Percentiles rank a stretch among this genome's conserved stretches.
Conservation (phyloP, 2,888 invertebrate genomes). For the Pemphredon lugubris region DNA sequence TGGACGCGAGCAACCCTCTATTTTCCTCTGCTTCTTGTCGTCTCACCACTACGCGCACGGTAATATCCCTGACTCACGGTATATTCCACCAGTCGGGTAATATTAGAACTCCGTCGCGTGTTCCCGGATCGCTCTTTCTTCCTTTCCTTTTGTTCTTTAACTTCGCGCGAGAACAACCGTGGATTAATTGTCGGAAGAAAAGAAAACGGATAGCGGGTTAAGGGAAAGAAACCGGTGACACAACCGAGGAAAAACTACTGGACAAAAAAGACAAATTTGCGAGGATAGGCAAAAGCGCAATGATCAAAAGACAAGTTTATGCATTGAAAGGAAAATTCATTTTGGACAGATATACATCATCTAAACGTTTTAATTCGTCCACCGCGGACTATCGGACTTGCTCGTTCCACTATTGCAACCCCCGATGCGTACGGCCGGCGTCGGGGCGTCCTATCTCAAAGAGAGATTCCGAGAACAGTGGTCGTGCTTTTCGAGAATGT, state of each 20-base stretch:
- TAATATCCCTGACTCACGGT: constrained; percentile 61
- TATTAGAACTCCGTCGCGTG: constrained; percentile 66
- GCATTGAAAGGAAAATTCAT: too few relatives aligned
- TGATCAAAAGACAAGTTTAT: too few relatives aligned
- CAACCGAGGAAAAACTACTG: not conserved
- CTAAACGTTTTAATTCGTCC: not conserved
- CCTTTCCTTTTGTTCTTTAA: not conserved
- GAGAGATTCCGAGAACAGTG: not conserved
- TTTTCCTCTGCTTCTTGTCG: constrained; percentile 8
- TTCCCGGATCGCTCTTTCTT: constrained; percentile 25
- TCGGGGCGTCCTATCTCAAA: not conserved
- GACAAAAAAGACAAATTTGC: too few relatives aligned
- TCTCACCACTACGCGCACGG: constrained; percentile 11
- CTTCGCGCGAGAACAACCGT: not conserved
- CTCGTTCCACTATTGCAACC: not conserved
- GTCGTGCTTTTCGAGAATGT: constrained; percentile 12
- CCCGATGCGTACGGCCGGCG: not conserved
- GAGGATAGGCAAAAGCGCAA: too few relatives aligned
- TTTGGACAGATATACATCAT: not conserved
- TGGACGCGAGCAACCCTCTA: constrained; percentile 2
- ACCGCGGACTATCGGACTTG: not conserved
- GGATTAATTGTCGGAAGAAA: constrained; percentile 28
- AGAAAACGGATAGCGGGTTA: too few relatives aligned
- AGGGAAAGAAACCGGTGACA: too few relatives aligned
- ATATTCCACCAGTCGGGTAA: constrained; percentile 57